A percentile compares a stretch with the other conserved stretches of the same genome.
Evolutionary conservation across 2,113 vertebrate genomes (phyloP).

Genomic region (Gnathonemus echidnorhynchus): DNA sequence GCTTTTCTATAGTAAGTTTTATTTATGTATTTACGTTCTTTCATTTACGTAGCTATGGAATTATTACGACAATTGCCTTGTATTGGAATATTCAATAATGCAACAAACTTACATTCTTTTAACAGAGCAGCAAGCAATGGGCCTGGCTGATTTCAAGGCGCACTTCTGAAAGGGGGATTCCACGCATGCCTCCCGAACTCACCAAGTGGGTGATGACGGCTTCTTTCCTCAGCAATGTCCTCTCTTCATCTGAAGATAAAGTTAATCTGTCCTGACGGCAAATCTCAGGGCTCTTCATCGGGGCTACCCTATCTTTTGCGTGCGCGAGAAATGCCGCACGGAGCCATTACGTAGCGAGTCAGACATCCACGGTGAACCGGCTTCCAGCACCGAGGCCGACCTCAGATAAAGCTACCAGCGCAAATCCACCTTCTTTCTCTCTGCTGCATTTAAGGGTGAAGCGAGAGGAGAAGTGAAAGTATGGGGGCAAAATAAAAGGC

Average conservation of each 20-base stretch:
- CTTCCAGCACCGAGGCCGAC: background rate
- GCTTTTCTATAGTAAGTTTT: background rate
- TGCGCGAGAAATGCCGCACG: background rate
- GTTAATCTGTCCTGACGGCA: slow-evolving; percentile 7
- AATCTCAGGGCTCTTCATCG: background rate
- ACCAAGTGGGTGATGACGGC: background rate
- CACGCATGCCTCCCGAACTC: background rate
- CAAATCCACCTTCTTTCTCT: background rate
- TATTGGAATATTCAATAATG: background rate
- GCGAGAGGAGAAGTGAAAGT: background rate
- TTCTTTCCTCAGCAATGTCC: slow-evolving; percentile 4
- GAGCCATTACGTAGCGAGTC: background rate
- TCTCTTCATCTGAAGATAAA: slow-evolving; percentile 11
- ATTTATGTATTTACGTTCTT: background rate
- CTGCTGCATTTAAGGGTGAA: background rate
- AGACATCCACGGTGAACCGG: background rate
- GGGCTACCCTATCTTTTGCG: background rate
- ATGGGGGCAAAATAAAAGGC: background rate
- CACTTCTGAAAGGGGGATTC: background rate
- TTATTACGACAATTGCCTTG: background rate
- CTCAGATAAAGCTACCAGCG: background rate
- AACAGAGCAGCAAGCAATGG: background rate
- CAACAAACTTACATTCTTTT: background rate
- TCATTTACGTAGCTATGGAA: background rate
- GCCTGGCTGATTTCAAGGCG: background rate